Base-by-base conservation (phyloP, 2,888 invertebrate species). In the Charanyca ferruginea region DNA sequence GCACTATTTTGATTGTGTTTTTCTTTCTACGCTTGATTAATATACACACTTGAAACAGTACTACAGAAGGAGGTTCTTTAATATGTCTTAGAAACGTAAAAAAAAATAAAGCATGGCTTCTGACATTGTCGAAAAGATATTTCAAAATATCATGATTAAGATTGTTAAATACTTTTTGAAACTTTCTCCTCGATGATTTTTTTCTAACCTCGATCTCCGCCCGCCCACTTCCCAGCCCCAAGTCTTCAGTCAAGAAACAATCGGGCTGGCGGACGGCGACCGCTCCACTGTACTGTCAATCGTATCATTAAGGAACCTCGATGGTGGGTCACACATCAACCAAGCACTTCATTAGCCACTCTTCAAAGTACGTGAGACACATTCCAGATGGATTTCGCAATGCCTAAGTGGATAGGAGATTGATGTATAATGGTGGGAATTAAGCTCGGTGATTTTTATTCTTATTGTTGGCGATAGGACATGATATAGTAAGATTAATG, bases 281-380 rank as follows among this genome's bases (percentile, higher is more conserved):
- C 87, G 85, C 84, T 89, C 93, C 89, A 90, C 93, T 92, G 93
- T 94, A 88, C 94, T 94, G 94, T 93, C 94, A 94, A 92, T 94
- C 93, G 91, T 81, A 92, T 93, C 94, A 93, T 94, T 94, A 94
- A 91, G 86, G 86, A 81, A 82, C 85, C 83, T 83, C 85, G 77
- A 80, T 79, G 89, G 87, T 86, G 89, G 93, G 93, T 93, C 94
- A 92, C 94, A 91, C 89, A 90, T 93, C 94, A 92, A 86, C 88
- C 85, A 85, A 87, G 88, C 92, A 92, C 94, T 94, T 94, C 94
- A 93, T 94, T 94, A 94, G 88, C 88, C 90, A 88, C 90, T 89
- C 89, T 87, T 81, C 82, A 76, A 73, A 65, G 72, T 80, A 91
- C 93, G 93, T 91, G 93, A 92, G 90, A 90, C 91, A 91, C 93